Conservation (phyloP, 1,140 invertebrate genomes). For the Tachypleus tridentatus region DNA sequence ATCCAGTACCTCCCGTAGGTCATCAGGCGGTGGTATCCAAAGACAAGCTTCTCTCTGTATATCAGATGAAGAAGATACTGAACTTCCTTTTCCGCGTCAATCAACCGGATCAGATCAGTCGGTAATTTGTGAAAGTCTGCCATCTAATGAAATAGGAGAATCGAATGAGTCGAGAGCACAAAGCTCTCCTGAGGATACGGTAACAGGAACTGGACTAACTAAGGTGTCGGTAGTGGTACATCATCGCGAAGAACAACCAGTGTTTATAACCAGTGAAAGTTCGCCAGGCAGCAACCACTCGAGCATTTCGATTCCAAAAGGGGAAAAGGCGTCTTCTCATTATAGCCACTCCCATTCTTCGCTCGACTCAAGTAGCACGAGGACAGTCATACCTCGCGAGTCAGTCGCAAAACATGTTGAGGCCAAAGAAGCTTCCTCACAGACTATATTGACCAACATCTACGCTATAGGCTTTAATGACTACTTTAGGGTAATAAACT, state of each 20-base stretch:
- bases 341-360: slow-evolving; percentile 19
- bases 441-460: neutral
- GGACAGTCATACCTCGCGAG: neutral
- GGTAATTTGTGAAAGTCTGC: too few species aligned
- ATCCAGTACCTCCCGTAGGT: neutral
- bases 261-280: too few species aligned
- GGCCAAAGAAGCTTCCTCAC: neutral
- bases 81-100: neutral
- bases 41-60: slow-evolving; percentile 21
- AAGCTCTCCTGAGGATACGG: too few species aligned
- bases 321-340: neutral
- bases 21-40: slow-evolving; percentile 19
- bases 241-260: too few species aligned
- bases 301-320: too few species aligned
- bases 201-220: too few species aligned
- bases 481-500: neutral
- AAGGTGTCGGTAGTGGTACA: too few species aligned
- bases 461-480: neutral
- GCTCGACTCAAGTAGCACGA: slow-evolving; percentile 14
- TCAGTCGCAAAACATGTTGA: neutral
- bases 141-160: too few species aligned
- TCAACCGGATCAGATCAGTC: too few species aligned
- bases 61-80: slow-evolving; percentile 19
- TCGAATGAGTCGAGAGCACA: too few species aligned
- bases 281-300: too few species aligned